Evolutionary conservation across 2,797 vertebrate species (phyloP), one percentile per base, ranked within the genome.

Genomic region (Botia almorhae): DNA sequence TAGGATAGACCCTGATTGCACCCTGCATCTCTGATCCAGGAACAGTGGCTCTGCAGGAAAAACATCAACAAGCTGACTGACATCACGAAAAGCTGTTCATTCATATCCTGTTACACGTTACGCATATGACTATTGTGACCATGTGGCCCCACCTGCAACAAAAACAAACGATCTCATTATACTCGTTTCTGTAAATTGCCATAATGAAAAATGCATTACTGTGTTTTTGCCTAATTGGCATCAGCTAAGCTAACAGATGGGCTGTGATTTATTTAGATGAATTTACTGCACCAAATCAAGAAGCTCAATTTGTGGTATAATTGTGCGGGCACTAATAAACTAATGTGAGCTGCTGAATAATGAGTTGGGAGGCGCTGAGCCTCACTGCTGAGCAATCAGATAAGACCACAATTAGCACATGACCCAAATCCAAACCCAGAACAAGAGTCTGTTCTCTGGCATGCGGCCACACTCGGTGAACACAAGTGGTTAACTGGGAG

Each of bases 261-360:
- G 71, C 71, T 65, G 74, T 80, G 76, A 65, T 80, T 79, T 82
- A 77, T 83, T 79, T 76, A 70, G 69, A 80, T 36, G 13, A 67
- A 78, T 85, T 83, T 85, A 85, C 61, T 3, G 14, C 65, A 74
- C 69, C 63, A 74, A 81, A 81, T 77, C 39, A 64, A 36, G 74
- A 80, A 67, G 81, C 26, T 69, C 69, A 58, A 78, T 83, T 77
- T 72, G 80, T 2, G 21, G 16, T 61, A 63, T 87, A 85, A 83
- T 82, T 83, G 74, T 79, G 33, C 72, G 5, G 81, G 74, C 53
- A 73, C 76, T 83, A 83, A 76, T 83, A 85, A 81, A 69, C 74
- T 80, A 73, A 83, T 83, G 76, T 81, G 82, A 83, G 74, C 72
- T 33, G 63, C 61, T 58, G 21, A 74, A 83, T 87, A 85, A 87